Evolutionary conservation across 1,140 invertebrate species (phyloP), one percentile per base, ranked within the genome.

Genomic region (Calliopsis andreniformis): DNA sequence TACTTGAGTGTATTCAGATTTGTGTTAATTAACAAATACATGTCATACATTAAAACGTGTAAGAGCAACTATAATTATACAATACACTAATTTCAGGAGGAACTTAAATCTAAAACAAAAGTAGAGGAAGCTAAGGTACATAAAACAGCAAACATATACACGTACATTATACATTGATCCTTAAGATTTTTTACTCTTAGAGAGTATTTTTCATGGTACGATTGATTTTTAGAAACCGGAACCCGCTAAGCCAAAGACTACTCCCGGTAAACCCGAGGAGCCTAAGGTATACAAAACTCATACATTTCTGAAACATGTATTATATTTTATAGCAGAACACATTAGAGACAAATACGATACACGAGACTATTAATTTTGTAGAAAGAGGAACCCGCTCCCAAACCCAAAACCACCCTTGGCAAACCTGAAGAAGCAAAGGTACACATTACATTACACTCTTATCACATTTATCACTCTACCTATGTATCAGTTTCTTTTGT

Each of bases 401-500:
- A 89, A 87, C 70, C 62, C 28, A 83, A 87, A 73, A 18, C 78
- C n/a, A 82, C 63, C 35, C 51, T 81, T 47, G 77, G 68, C 35
- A 90, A 89, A 87, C 72, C 84, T n/a, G 79, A 88, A 76, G 82
- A 90, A 69, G 53, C 80, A 10, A 88, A 89, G 87, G 89, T 90
- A 90, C 82, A 87, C 58, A 64, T 30, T 28, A 47, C 25, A 7
- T 16, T 45, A 62, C 18, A 30, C 42, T 42, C 35, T 39, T 25
- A 25, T 8, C 0, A 35, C 51, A 12, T 16, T 20, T 23, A 1
- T 16, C 25, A 14, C 25, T 28, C 10, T 5, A 28, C 3, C 2
- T 12, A 4, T 0, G 14, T n/a, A 16, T 30, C 35, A 6, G 16
- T 47, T 14, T 58, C 32, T 78, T 35, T 14, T 2, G 0, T 23